A percentile compares a stretch with the other conserved stretches of the same genome.
Conservation (phyloP, 37 sponge, comb jelly and placozoan species). For the Cliona cf. orientalis region DNA sequence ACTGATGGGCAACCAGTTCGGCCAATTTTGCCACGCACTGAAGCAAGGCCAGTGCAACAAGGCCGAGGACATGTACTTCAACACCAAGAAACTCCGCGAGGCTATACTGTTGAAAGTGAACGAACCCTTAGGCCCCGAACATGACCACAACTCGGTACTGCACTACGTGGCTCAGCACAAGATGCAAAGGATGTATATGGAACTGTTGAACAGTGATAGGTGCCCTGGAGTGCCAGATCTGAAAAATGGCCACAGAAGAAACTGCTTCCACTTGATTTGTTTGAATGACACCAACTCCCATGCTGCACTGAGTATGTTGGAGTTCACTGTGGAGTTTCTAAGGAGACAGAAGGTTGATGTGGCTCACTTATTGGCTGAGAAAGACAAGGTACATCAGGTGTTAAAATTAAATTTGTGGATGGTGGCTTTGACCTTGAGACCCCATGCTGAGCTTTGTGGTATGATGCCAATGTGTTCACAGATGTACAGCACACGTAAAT, state of each 20-base stretch:
- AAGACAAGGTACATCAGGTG: slow-evolving; percentile 40
- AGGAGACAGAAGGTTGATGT: slow-evolving; percentile 14
- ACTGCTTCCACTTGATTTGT: slow-evolving; percentile 71
- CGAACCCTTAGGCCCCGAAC: slow-evolving; percentile 11
- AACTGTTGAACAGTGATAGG: slow-evolving; percentile 7
- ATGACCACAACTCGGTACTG: slow-evolving; percentile 33
- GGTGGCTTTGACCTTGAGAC: too few relatives aligned
- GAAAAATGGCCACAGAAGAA: slow-evolving; percentile 35
- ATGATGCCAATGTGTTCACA: too few relatives aligned
- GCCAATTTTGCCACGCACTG: slow-evolving; percentile 46
- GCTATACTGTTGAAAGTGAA: slow-evolving; percentile 39
- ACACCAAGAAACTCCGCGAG: slow-evolving; percentile 35
- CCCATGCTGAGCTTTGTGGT: too few relatives aligned
- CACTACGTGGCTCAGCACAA: slow-evolving; percentile 60
- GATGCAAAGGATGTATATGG: slow-evolving; percentile 32
- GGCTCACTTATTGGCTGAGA: slow-evolving; percentile 33
- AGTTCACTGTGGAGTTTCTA: slow-evolving; percentile 17
- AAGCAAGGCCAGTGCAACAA: slow-evolving; percentile 10
- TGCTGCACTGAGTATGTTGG: background rate
- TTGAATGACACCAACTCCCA: background rate
- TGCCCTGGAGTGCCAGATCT: slow-evolving; percentile 37
- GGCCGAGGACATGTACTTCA: slow-evolving; percentile 25
- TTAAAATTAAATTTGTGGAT: too few relatives aligned
- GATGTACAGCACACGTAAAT: too few relatives aligned
- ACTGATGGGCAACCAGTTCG: slow-evolving; percentile 43